Evolutionary conservation across 2,888 invertebrate species (phyloP), one percentile per base, ranked within the genome.

Genomic region (Watsonalla binaria): DNA sequence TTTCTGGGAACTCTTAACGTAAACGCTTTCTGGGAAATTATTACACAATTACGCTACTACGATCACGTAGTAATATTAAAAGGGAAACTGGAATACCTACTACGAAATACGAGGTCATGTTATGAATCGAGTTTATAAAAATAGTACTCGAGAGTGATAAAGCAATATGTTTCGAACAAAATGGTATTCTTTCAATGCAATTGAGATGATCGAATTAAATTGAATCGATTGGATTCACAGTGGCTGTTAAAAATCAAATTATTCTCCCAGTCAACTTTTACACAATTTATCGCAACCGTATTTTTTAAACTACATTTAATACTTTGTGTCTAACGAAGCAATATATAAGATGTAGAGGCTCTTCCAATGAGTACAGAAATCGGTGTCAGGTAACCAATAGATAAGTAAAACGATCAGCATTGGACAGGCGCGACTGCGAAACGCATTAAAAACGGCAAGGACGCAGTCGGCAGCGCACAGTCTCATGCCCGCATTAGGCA

Each of bases 401-500:
- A 54, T 54, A 51, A 51, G 45, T 54, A 57, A 55, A 48, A 57
- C 6, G 56, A 47, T 55, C 55, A 60, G 52, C 42, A 8, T 11
- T 9, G 42, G 42, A 11, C 42, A 42, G 9, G 11, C 8, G 5
- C 5, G 57, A 51, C 45, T 51, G 53, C 54, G 51, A 59, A 51
- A 49, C 52, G 55, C 61, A 65, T 64, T 60, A 60, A 56, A 53
- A 55, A 56, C 52, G 54, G 58, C 63, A 66, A 61, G 62, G 64
- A 61, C 60, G 59, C 46, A 13, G 37, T 33, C 34, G 47, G 13
- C 6, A 52, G 55, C 51, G 57, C 54, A 67, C 59, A 56, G 61
- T 57, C 58, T 54, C 59, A 60, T 47, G 48, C 5, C 56, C 47
- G 55, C 62, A 63, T 78, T 73, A 68, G 62, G 70, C 74, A 76